Conservation (phyloP, 1,140 invertebrate genomes). For the Drosophila pseudoananassae region DNA sequence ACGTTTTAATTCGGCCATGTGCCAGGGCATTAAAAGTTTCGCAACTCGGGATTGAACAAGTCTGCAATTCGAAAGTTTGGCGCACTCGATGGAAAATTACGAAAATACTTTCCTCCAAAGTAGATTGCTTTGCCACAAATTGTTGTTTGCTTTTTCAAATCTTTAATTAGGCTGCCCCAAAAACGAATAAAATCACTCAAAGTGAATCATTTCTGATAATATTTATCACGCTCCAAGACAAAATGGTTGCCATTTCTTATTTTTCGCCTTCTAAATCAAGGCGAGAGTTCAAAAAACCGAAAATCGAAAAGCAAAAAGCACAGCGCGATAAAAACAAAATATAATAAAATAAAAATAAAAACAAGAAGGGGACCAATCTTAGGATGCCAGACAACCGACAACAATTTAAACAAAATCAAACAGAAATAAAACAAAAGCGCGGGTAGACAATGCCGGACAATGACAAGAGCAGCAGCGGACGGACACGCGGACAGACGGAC, state of each 20-base stretch:
- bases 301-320: constrained; percentile 25
- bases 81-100: constrained; percentile 24
- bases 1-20: constrained; percentile 67
- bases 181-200: constrained; percentile 6
- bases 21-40: constrained; percentile 69
- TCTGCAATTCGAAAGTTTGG: constrained; percentile 25
- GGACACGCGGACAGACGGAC: constrained; percentile 29
- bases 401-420: constrained; percentile 77
- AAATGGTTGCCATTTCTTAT: constrained; percentile 32
- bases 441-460: constrained; percentile 52
- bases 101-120: constrained; percentile 4
- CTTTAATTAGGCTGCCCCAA: not conserved
- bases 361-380: constrained; percentile 11
- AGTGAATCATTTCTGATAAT: constrained; percentile 24
- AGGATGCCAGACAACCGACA: constrained; percentile 39
- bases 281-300: constrained; percentile 63
- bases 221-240: constrained; percentile 21
- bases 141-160: not conserved
- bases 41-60: constrained; percentile 33
- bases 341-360: constrained; percentile 8
- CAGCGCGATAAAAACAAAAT: constrained; percentile 37
- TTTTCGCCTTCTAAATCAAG: constrained; percentile 49
- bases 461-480: constrained; percentile 29
- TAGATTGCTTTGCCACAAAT: not conserved
- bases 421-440: constrained; percentile 45